Evolutionary conservation across 1,140 invertebrate species (phyloP).

Genomic region (Drosophila dunni): DNA sequence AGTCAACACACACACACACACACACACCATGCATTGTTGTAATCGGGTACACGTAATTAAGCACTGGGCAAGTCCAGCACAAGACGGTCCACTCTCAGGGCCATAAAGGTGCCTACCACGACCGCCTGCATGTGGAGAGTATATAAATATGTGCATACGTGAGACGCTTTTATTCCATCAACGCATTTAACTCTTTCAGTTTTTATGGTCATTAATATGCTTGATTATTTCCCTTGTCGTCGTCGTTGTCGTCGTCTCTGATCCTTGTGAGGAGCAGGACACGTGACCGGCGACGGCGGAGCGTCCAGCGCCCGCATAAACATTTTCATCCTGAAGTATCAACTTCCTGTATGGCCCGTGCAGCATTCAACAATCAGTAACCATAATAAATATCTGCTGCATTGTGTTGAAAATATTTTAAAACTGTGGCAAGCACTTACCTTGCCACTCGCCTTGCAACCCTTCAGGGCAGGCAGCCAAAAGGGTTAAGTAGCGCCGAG

Average conservation of each 20-base stretch:
- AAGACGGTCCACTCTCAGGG: conserved; percentile 26
- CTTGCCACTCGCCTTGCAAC: conserved; percentile 47
- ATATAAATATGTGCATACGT: not conserved
- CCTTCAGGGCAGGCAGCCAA: conserved; percentile 42
- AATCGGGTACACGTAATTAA: conserved; percentile 71
- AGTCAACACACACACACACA: conserved; percentile 66
- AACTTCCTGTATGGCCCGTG: conserved; percentile 68
- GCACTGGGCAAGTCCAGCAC: conserved; percentile 53
- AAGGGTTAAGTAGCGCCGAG: conserved; percentile 76
- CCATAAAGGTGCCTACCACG: conserved; percentile 36
- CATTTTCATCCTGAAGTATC: conserved; percentile 80
- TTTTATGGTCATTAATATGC: conserved; percentile 82
- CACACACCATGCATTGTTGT: conserved; percentile 25
- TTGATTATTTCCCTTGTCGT: conserved; percentile 79
- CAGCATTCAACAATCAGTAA: conserved; percentile 35
- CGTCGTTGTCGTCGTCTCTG: conserved; percentile 34
- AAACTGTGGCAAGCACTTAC: conserved; percentile 66
- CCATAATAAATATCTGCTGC: conserved; percentile 67
- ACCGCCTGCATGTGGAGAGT: conserved; percentile 26
- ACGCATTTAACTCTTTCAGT: conserved; percentile 77
- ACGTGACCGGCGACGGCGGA: conserved; percentile 58
- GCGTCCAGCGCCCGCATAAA: conserved; percentile 79
- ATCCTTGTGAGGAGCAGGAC: conserved; percentile 47
- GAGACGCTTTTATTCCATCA: conserved; percentile 5
- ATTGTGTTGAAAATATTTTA: conserved; percentile 66